Percentiles rank a stretch among this genome's conserved stretches.
These are phyloP conservation scores for Ceratitis capitata DNA, from an alignment of 1,140 invertebrate species.

Conservation along the genomic window DNA sequence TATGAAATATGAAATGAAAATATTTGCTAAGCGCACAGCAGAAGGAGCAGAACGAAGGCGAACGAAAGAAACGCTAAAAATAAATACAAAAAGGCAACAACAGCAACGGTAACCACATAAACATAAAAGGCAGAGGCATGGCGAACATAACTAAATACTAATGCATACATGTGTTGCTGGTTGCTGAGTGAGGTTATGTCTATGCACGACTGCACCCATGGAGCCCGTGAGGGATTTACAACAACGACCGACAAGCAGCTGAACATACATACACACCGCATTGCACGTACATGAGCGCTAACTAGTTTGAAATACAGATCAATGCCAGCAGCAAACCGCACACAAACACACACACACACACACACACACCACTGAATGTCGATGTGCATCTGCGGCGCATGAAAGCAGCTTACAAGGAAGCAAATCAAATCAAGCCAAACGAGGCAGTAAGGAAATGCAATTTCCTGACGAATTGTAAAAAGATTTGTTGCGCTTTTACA, in stretches of 20 bases:
- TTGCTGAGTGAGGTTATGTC: background rate
- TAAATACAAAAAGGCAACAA: background rate
- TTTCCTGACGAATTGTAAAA: slow-evolving; percentile 38
- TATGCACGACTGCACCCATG: slow-evolving; percentile 8
- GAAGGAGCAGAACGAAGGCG: background rate
- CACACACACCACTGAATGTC: background rate
- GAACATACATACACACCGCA: too few relatives aligned
- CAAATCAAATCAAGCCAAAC: slow-evolving; percentile 34
- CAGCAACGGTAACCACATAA: background rate
- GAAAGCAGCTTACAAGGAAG: slow-evolving; percentile 2
- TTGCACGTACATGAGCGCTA: background rate
- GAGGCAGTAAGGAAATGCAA: slow-evolving; percentile 39
- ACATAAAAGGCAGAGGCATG: background rate
- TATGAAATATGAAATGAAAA: slow-evolving; percentile 39
- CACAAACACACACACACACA: background rate
- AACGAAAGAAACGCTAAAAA: background rate
- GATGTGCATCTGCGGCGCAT: background rate
- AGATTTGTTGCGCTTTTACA: slow-evolving; percentile 34
- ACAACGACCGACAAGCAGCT: background rate
- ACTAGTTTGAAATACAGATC: background rate
- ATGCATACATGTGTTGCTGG: background rate
- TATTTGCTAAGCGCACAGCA: slow-evolving; percentile 3
- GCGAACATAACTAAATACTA: background rate
- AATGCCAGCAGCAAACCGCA: slow-evolving; percentile 4
- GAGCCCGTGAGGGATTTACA: background rate